A percentile compares a stretch with the other conserved stretches of the same genome.
Evolutionary conservation across 2,113 vertebrate genomes (phyloP).

Genomic region (Lamprotornis superbus): DNA sequence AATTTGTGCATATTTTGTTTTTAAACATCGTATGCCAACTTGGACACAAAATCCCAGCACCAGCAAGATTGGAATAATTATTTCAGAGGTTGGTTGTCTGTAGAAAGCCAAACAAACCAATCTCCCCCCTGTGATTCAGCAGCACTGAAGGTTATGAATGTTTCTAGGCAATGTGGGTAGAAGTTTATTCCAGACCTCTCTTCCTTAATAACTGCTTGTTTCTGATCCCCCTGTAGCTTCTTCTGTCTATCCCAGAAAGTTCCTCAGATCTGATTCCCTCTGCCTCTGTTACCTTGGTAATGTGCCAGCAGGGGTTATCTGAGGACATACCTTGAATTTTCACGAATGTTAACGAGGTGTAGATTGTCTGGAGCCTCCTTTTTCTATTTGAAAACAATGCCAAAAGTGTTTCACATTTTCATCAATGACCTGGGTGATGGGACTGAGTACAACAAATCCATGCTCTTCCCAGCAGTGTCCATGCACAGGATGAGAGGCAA

Average conservation of each 20-base stretch:
- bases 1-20: not conserved
- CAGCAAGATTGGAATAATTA: conserved; percentile 13
- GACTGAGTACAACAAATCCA: not conserved
- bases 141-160: not conserved
- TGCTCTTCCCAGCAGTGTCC: not conserved
- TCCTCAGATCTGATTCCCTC: not conserved
- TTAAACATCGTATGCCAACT: not conserved
- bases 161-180: conserved; percentile 3
- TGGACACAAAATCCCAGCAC: not conserved
- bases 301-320: not conserved
- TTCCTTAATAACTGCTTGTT: not conserved
- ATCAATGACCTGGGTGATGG: not conserved
- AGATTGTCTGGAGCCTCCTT: not conserved
- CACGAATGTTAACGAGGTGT: not conserved
- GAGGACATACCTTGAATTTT: not conserved
- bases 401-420: not conserved
- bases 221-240: not conserved
- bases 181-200: not conserved
- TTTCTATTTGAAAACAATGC: not conserved
- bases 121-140: not conserved
- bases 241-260: not conserved
- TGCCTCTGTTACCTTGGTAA: not conserved
- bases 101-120: not conserved
- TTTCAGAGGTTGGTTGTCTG: not conserved
- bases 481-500: not conserved